Evolutionary conservation across 2,797 vertebrate genomes (phyloP).

Genomic region (Tenualosa ilisha): DNA sequence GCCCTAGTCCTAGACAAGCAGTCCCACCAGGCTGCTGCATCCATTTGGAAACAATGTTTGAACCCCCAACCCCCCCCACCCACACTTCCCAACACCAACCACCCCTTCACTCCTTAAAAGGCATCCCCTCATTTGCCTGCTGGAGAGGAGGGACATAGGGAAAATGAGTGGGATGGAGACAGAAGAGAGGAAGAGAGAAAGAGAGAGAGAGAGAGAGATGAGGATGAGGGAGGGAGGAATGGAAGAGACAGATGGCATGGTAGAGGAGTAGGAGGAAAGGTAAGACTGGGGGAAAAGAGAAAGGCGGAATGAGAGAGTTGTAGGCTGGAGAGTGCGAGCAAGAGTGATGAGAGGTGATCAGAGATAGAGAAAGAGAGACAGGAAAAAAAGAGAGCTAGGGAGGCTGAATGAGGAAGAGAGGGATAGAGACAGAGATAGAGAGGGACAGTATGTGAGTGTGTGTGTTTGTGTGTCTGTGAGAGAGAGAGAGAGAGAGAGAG

Average conservation of each 20-base stretch:
- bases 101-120: conserved; percentile 38
- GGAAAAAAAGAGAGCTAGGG: background rate
- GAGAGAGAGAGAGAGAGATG: background rate
- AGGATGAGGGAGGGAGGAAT: background rate
- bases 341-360: background rate
- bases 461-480: too few relatives aligned
- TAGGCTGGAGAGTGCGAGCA: background rate
- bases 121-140: conserved; percentile 62
- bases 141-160: conserved; percentile 33
- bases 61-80: conserved; percentile 30
- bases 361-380: background rate
- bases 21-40: conserved; percentile 62
- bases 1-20: conserved; percentile 61
- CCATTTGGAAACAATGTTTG: conserved; percentile 63
- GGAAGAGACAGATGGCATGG: background rate
- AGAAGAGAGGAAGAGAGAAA: background rate
- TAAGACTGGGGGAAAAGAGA: background rate
- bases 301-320: background rate
- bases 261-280: background rate
- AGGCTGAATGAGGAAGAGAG: background rate
- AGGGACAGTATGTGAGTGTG: background rate
- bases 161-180: background rate
- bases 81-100: conserved; percentile 38
- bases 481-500: background rate
- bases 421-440: background rate